Base-by-base conservation (phyloP, 2,888 invertebrate species). In the Agelastica alni region DNA sequence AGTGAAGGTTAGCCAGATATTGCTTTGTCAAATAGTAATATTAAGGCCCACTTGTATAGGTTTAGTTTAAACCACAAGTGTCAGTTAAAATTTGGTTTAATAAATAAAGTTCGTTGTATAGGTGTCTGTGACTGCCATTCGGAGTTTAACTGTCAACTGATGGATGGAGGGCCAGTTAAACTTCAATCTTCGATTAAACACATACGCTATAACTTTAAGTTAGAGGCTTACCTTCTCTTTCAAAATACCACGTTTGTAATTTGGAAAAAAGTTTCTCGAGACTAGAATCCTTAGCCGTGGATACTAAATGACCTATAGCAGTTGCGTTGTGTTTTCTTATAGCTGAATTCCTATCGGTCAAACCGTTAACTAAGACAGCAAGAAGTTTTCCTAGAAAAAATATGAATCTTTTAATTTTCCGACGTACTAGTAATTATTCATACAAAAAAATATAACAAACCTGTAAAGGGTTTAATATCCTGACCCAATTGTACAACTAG, bases 311-410 rank as follows among this genome's bases (percentile, higher is more conserved):
- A 0, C 96, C 96, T 56, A 96, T 84, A 12, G 93, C 88, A 49
- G 84, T 83, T 0, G 94, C 90, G 73, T 88, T 92, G 60, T 89
- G 88, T 77, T 91, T 93, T 66, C 93, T 82, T 0, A 95, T 86
- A 0, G 89, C 88, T 0, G 85, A 79, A 71, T 94, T 95, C 54
- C 93, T 83, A 75, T 96, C 95, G 39, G 87, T 86, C 12, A 94
- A 79, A 0, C 93, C 93, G 62, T 85, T 85, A 30, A 93, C 80
- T 47, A 93, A 76, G 6, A 82, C 81, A 14, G 81, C 79, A 63
- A 88, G 74, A 37, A 87, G 70, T 77, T 86, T 87, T 4, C 73
- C 73, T 72, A 44, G 13, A 68, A 20, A 12, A 26, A 1, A 7
- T 26, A 1, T 26, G 26, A 26, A 7, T 22, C 7, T 22, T 22